These are phyloP conservation scores for Teleogryllus occipitalis DNA, from an alignment of 1,140 invertebrate genomes.

Conservation along the genomic window DNA sequence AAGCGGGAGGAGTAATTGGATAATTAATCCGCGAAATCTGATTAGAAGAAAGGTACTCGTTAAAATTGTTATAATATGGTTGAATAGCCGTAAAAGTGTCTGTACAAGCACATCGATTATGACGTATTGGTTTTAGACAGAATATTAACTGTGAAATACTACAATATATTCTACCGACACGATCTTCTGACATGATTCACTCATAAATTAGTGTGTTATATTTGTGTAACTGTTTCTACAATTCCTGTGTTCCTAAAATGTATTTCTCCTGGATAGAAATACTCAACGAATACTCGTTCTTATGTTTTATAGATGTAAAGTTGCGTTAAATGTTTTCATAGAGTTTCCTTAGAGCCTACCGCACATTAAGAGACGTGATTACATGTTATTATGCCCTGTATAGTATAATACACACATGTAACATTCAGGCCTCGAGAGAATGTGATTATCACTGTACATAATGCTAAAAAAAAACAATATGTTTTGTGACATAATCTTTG, in stretches of 20 bases:
- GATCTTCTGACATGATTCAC: neutral
- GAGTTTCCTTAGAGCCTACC: neutral
- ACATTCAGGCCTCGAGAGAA: neutral
- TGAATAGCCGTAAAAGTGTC: too few relatives aligned
- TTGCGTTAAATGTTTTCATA: neutral
- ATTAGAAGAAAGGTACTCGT: too few relatives aligned
- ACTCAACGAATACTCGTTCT: neutral
- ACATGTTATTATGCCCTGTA: neutral
- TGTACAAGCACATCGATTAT: too few relatives aligned
- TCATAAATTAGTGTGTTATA: neutral
- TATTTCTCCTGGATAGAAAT: neutral
- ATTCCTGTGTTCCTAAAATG: neutral
- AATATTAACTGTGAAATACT: neutral
- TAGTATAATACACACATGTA: neutral
- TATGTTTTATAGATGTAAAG: neutral
- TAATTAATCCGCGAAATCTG: too few relatives aligned
- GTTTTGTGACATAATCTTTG: neutral
- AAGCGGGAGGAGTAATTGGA: too few relatives aligned
- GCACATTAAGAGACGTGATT: neutral
- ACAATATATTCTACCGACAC: neutral
- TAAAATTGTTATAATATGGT: too few relatives aligned
- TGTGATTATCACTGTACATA: neutral
- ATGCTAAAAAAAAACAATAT: neutral
- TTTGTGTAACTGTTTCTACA: neutral
- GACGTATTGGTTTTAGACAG: neutral